These are phyloP conservation scores for Ascidia mentula DNA, from an alignment of 23 tunicate species.

Conservation along the genomic window DNA sequence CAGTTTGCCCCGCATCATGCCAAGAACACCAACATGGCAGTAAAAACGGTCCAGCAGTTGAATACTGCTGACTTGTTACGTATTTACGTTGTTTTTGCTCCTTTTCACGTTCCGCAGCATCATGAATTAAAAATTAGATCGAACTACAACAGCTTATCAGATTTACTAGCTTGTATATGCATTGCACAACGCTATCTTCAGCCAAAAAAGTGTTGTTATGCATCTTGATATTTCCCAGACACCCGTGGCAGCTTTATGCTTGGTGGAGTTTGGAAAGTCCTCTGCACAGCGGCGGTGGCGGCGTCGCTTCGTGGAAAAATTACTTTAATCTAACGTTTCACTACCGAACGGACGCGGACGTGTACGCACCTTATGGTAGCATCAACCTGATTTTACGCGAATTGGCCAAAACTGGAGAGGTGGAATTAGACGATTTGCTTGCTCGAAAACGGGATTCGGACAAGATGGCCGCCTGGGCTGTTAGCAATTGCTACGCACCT, in stretches of 20 bases:
- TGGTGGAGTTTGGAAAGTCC: conserved; percentile 93
- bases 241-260: conserved; percentile 61
- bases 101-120: too few species aligned
- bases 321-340: conserved; percentile 73
- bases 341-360: conserved; percentile 82
- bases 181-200: too few species aligned
- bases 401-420: conserved; percentile 51
- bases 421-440: conserved; percentile 56
- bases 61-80: too few species aligned
- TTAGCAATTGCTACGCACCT: conserved; percentile 45
- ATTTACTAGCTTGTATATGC: too few species aligned
- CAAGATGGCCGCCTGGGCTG: conserved; percentile 89
- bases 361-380: conserved; percentile 96
- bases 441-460: conserved; percentile 52
- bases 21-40: too few species aligned
- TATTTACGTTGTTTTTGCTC: too few species aligned
- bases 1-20: too few species aligned
- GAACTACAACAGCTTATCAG: not conserved
- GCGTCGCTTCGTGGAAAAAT: conserved; percentile 16
- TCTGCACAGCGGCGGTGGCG: conserved; percentile 43
- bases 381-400: conserved; percentile 69
- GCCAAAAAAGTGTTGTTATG: too few species aligned
- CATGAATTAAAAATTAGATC: too few species aligned
- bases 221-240: conserved; percentile 25
- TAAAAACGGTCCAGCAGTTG: too few species aligned